Conservation (phyloP, 2,113 vertebrate genomes). For the Cepphus grylle region DNA sequence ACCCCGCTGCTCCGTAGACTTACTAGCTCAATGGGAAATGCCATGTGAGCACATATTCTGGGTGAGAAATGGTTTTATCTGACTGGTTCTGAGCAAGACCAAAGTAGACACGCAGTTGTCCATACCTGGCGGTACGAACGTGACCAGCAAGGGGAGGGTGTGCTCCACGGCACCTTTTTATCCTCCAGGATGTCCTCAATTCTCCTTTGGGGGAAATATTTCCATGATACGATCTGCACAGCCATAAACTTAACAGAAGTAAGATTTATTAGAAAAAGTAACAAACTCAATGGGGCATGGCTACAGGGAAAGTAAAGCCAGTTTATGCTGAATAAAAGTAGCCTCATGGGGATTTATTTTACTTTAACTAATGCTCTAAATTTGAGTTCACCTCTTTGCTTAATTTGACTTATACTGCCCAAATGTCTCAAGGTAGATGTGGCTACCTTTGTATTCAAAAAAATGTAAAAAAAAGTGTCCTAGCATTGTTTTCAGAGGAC, state of each 20-base stretch:
- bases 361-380: not conserved
- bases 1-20: not conserved
- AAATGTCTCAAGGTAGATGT: not conserved
- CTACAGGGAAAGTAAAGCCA: not conserved
- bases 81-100: not conserved
- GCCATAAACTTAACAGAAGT: not conserved
- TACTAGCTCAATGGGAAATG: not conserved
- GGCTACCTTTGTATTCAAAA: not conserved
- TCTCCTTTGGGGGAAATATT: not conserved
- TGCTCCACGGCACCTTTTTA: not conserved
- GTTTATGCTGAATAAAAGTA: not conserved
- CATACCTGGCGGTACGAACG: accelerated
- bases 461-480: not conserved
- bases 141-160: not conserved
- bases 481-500: not conserved
- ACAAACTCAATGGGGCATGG: not conserved
- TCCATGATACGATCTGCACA: not conserved
- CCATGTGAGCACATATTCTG: not conserved
- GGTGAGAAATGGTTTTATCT: not conserved
- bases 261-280: not conserved
- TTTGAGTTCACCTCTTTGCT: not conserved
- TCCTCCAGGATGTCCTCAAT: not conserved
- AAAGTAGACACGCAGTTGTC: not conserved
- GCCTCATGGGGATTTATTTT: not conserved
- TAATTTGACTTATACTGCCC: not conserved